Evolutionary conservation across 2,888 invertebrate genomes (phyloP).

Genomic region (Tipula lateralis): DNA sequence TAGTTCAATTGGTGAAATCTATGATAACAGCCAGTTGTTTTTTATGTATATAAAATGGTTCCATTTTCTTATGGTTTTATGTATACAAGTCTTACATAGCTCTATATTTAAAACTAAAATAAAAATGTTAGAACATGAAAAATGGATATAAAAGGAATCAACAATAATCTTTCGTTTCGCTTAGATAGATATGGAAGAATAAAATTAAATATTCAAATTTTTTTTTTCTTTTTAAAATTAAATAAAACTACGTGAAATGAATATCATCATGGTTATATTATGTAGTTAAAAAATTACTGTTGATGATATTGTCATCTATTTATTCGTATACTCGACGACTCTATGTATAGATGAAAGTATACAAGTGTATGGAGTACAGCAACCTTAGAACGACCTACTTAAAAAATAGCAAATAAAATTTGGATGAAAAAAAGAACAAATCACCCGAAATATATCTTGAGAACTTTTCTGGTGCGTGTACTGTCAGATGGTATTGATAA

Average conservation of each 20-base stretch:
- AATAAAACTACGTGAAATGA: neutral
- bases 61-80: neutral
- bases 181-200: neutral
- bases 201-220: neutral
- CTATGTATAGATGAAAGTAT: neutral
- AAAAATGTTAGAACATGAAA: neutral
- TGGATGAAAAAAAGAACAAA: no score
- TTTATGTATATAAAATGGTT: no score
- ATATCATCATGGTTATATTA: neutral
- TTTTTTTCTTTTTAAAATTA: neutral
- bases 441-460: neutral
- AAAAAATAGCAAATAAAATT: neutral
- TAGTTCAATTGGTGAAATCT: no score
- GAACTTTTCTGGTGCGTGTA: neutral
- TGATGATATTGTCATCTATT: neutral
- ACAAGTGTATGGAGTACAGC: neutral
- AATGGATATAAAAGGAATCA: neutral
- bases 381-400: neutral
- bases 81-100: no score
- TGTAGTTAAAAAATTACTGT: neutral
- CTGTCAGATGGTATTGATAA: neutral
- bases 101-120: neutral
- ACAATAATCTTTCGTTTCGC: neutral
- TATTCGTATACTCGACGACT: neutral
- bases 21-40: no score